Evolutionary conservation across 2,113 vertebrate species (phyloP).

Genomic region (Amphiprion percula): DNA sequence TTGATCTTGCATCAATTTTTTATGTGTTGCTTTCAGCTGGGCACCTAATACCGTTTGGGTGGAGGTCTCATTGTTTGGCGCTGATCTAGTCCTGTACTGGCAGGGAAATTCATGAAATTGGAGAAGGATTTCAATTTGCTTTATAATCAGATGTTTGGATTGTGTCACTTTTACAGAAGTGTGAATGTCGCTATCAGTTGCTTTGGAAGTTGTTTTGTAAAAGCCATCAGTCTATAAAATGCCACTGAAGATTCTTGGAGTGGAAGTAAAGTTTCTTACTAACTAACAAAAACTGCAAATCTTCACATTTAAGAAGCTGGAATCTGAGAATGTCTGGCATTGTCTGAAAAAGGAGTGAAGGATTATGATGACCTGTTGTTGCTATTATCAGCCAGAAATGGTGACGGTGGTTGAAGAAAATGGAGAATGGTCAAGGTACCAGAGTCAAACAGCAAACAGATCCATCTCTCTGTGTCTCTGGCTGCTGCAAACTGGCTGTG

Average conservation of each 20-base stretch:
- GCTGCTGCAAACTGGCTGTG: neutral
- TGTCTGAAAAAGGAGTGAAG: neutral
- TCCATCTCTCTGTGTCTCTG: too few relatives aligned
- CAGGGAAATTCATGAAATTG: neutral
- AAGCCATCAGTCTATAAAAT: neutral
- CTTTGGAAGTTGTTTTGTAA: neutral
- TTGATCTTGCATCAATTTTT: slow-evolving; percentile 49
- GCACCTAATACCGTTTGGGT: slow-evolving; percentile 32
- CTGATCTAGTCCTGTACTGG: neutral
- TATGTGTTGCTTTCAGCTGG: slow-evolving; percentile 24
- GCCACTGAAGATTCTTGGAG: neutral
- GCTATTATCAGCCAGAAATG: neutral
- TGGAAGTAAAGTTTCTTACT: neutral
- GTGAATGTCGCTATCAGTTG: neutral
- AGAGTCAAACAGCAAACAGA: neutral
- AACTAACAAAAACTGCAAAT: neutral
- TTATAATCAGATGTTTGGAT: neutral
- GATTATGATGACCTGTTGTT: neutral
- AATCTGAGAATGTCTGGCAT: neutral
- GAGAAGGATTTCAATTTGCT: neutral
- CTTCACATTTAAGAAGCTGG: neutral
- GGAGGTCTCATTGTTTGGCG: neutral
- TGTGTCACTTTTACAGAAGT: neutral
- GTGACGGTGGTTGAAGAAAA: fast-evolving
- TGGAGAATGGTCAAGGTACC: neutral